Conservation (phyloP, 2,113 vertebrate genomes). For the Mustela lutreola region DNA sequence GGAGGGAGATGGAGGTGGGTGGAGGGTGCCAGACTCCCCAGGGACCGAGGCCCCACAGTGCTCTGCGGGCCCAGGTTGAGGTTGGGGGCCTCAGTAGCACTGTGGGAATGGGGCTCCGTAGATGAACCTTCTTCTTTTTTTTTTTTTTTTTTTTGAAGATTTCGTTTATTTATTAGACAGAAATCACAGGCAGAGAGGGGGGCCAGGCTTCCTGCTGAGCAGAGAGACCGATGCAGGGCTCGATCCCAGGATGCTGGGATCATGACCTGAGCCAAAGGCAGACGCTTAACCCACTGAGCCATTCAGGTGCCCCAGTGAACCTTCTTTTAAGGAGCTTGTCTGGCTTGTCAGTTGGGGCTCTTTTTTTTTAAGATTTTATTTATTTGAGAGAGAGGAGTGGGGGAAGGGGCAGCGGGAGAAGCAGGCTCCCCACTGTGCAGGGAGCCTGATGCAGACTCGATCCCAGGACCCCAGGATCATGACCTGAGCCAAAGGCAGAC, state of each 20-base stretch:
- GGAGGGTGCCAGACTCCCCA: accelerated
- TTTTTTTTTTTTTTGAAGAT: too few species aligned
- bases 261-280: too few species aligned
- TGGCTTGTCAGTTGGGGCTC: not conserved
- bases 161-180: too few species aligned
- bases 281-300: too few species aligned
- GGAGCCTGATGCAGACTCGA: not conserved
- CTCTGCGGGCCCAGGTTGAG: not conserved
- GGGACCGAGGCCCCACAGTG: not conserved
- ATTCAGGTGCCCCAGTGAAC: too few species aligned
- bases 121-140: not conserved
- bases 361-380: not conserved
- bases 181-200: too few species aligned
- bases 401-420: not conserved
- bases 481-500: not conserved
- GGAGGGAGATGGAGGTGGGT: not conserved
- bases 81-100: not conserved
- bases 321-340: not conserved
- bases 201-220: too few species aligned
- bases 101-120: too few species aligned
- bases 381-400: not conserved
- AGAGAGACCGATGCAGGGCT: too few species aligned
- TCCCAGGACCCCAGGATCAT: not conserved
- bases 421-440: not conserved
- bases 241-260: too few species aligned